phyloP scores from a whole-genome alignment of 2,888 invertebrate species.

The Zele albiditarsus region DNA sequence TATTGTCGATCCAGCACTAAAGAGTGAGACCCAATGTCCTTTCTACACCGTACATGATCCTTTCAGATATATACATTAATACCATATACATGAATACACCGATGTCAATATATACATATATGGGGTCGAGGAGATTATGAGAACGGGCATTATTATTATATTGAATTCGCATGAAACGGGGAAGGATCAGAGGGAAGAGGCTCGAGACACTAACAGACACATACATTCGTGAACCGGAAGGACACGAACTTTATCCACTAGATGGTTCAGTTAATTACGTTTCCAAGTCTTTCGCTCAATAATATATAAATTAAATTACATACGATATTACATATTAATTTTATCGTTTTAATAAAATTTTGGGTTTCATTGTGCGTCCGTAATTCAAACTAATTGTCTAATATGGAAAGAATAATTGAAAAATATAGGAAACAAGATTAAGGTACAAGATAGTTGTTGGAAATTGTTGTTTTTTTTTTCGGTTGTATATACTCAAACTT shows the following conservation, averaged over 20 bases:
- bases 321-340: neutral
- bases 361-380: too few species aligned
- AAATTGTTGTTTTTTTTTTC: too few species aligned
- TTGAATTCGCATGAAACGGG: conserved; percentile 64
- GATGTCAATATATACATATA: neutral
- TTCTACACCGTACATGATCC: neutral
- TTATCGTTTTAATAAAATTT: too few species aligned
- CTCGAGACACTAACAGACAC: conserved; percentile 25
- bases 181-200: conserved; percentile 53
- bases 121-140: conserved; percentile 9
- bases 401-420: too few species aligned
- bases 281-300: neutral
- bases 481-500: too few species aligned
- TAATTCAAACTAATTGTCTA: too few species aligned
- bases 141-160: conserved; percentile 60
- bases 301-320: neutral
- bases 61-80: neutral
- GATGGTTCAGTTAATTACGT: conserved; percentile 32
- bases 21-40: conserved; percentile 55
- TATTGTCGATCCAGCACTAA: neutral
- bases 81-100: neutral
- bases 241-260: conserved; percentile 34
- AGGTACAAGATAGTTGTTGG: too few species aligned
- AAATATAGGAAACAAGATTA: too few species aligned
- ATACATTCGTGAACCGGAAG: conserved; percentile 29